These are phyloP conservation scores for Pholis gunnellus DNA, from an alignment of 2,113 vertebrate species.

Conservation along the genomic window DNA sequence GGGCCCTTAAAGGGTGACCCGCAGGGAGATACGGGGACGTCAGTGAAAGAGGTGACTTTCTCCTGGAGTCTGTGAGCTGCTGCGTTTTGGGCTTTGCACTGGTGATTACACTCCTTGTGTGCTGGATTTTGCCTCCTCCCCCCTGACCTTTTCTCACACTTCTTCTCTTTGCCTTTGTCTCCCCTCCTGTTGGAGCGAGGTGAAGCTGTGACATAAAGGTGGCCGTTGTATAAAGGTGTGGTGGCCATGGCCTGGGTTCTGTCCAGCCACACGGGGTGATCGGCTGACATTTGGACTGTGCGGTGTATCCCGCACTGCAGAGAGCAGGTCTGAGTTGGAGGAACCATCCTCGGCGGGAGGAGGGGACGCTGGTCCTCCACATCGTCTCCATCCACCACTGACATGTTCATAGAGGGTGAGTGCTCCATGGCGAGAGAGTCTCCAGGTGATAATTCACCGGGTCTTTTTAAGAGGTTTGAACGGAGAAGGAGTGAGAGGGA, in stretches of 20 bases:
- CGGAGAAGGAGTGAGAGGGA: conserved; percentile 1
- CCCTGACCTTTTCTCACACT: conserved; percentile 45
- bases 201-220: conserved; percentile 60
- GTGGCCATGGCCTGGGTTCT: conserved; percentile 71
- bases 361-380: conserved; percentile 72
- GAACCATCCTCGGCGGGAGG: conserved; percentile 50
- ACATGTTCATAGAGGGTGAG: conserved; percentile 70
- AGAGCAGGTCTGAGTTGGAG: conserved; percentile 56
- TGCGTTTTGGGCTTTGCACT: conserved; percentile 49
- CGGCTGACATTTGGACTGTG: conserved; percentile 31
- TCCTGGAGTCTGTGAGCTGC: conserved; percentile 55
- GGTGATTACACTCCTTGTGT: conserved; percentile 51
- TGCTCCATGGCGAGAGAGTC: conserved; percentile 66
- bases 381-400: conserved; percentile 66
- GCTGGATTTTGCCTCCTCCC: conserved; percentile 10
- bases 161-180: conserved; percentile 70
- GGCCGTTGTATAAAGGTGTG: conserved; percentile 76
- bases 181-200: conserved; percentile 54
- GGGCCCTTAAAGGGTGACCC: conserved; percentile 49
- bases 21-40: conserved; percentile 53
- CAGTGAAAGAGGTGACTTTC: conserved; percentile 65
- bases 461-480: conserved; percentile 39
- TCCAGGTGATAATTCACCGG: background rate
- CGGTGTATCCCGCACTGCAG: conserved; percentile 71
- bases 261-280: conserved; percentile 74